phyloP scores from a whole-genome alignment of 1,140 invertebrate genomes.

The Prorops nasuta region DNA sequence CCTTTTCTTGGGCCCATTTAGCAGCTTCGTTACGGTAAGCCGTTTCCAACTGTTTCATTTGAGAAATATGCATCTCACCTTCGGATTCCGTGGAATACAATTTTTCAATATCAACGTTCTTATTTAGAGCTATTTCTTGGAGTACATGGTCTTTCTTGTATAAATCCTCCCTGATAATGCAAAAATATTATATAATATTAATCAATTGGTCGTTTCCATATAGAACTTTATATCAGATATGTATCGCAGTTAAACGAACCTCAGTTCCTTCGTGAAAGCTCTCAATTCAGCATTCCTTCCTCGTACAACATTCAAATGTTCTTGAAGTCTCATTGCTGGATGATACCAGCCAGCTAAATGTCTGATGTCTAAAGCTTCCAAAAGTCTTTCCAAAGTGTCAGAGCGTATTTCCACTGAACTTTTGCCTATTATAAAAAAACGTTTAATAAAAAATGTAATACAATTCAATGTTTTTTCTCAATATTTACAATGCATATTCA shows the following conservation, averaged over 20 bases:
- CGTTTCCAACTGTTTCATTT: slow-evolving; percentile 34
- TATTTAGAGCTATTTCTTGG: slow-evolving; percentile 16
- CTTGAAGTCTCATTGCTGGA: slow-evolving; percentile 70
- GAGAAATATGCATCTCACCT: slow-evolving; percentile 33
- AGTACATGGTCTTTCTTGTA: slow-evolving; percentile 32
- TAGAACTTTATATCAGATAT: too few relatives aligned
- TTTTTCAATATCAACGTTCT: slow-evolving; percentile 13
- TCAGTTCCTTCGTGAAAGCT: slow-evolving; percentile 54
- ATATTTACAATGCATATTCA: neutral
- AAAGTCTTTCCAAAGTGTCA: slow-evolving; percentile 59
- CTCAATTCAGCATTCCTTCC: slow-evolving; percentile 61
- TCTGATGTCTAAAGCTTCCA: slow-evolving; percentile 66
- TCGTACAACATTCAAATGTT: slow-evolving; percentile 64
- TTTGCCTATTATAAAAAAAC: slow-evolving; percentile 45
- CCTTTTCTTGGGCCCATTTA: slow-evolving; percentile 34
- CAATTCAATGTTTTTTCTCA: too few relatives aligned
- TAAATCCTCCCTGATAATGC: slow-evolving; percentile 35
- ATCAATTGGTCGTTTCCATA: too few relatives aligned
- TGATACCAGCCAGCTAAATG: slow-evolving; percentile 74
- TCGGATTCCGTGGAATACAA: slow-evolving; percentile 24
- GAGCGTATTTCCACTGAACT: slow-evolving; percentile 59
- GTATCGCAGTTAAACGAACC: too few relatives aligned
- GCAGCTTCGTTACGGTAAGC: slow-evolving; percentile 26
- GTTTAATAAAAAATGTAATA: neutral
- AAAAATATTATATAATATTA: too few relatives aligned